These are phyloP conservation scores for Agelaius tricolor DNA, from an alignment of 2,113 vertebrate genomes.

Conservation along the genomic window DNA sequence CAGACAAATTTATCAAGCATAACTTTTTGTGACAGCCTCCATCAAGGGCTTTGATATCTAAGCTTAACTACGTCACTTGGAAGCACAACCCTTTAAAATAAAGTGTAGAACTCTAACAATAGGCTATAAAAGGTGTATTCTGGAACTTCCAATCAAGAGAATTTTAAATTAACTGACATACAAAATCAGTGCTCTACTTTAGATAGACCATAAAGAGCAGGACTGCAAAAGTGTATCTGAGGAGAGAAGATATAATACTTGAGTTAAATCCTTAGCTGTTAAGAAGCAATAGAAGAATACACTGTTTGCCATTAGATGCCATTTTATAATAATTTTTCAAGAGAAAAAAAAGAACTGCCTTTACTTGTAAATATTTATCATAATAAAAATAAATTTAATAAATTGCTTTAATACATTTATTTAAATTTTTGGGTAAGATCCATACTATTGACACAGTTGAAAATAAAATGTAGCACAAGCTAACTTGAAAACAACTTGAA, in stretches of 20 bases:
- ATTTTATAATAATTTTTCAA: background rate
- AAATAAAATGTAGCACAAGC: background rate
- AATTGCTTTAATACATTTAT: background rate
- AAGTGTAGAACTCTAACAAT: background rate
- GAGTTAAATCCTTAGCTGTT: background rate
- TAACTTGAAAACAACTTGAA: background rate
- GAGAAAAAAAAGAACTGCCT: background rate
- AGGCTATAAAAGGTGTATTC: background rate
- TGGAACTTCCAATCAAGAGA: background rate
- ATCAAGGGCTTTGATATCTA: background rate
- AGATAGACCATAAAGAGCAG: background rate
- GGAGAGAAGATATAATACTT: background rate
- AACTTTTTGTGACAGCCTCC: background rate
- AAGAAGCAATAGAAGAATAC: background rate
- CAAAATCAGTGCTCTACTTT: background rate
- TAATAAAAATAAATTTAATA: background rate
- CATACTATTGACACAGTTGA: background rate
- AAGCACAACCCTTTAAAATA: background rate
- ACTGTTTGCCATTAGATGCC: background rate
- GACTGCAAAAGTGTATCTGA: background rate
- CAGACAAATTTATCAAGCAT: background rate
- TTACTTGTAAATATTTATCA: background rate
- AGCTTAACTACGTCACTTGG: background rate
- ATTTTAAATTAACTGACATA: background rate
- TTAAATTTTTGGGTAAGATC: background rate